phyloP scores from a whole-genome alignment of 1,140 invertebrate genomes.

The Euglossa dilemma region DNA sequence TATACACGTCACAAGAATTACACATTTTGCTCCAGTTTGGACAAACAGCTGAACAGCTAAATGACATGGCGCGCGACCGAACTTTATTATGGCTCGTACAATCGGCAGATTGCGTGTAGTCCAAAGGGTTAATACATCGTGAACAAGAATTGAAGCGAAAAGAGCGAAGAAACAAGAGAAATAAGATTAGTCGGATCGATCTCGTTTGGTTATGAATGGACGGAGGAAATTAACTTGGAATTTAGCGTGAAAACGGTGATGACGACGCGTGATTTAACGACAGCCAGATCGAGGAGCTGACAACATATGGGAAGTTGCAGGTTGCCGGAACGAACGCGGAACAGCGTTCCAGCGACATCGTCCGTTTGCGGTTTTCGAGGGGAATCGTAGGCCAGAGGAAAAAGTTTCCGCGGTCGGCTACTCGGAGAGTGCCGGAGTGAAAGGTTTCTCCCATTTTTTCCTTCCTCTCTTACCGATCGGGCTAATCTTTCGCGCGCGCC shows the following conservation, averaged over 20 bases:
- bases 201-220: background rate
- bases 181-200: background rate
- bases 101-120: too few species aligned
- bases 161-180: background rate
- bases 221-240: background rate
- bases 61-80: too few species aligned
- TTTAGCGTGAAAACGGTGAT: background rate
- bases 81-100: too few species aligned
- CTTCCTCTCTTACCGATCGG: slow-evolving; percentile 20
- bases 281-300: background rate
- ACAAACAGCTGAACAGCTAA: too few species aligned
- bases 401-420: slow-evolving; percentile 52
- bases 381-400: slow-evolving; percentile 43
- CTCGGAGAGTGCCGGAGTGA: slow-evolving; percentile 49
- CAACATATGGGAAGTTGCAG: slow-evolving; percentile 27
- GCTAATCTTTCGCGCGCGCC: slow-evolving; percentile 15
- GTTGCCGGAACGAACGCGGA: slow-evolving; percentile 46
- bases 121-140: too few species aligned
- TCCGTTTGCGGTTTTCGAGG: slow-evolving; percentile 38
- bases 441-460: slow-evolving; percentile 50
- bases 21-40: too few species aligned
- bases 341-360: slow-evolving; percentile 19
- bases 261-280: background rate
- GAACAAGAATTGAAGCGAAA: background rate
- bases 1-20: too few species aligned